These are phyloP conservation scores for Sarcophaga bullata DNA, from an alignment of 1,140 invertebrate species.

Conservation along the genomic window DNA sequence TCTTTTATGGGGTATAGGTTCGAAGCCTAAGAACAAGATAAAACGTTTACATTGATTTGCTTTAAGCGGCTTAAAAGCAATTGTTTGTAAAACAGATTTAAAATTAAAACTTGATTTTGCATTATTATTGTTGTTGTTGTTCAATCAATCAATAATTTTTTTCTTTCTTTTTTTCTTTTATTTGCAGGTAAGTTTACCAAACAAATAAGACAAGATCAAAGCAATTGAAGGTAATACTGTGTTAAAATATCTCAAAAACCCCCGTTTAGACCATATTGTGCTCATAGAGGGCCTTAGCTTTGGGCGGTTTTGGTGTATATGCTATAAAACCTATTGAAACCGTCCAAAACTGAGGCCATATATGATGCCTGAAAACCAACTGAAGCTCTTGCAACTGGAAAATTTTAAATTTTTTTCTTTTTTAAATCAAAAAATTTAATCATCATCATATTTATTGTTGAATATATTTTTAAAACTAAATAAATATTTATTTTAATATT, in stretches of 20 bases:
- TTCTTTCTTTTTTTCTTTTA: neutral
- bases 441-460: neutral
- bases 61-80: neutral
- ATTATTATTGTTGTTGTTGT: too few species aligned
- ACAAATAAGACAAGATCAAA: neutral
- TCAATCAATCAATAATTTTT: too few species aligned
- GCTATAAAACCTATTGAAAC: constrained; percentile 61
- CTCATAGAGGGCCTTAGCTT: constrained; percentile 61
- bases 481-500: neutral
- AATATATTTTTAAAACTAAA: neutral
- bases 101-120: neutral
- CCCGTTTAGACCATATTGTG: neutral
- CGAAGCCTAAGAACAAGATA: too few species aligned
- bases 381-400: neutral
- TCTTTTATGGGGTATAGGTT: too few species aligned
- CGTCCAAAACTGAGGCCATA: constrained; percentile 65
- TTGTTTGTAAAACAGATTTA: constrained; percentile 1
- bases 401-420: neutral
- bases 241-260: neutral
- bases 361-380: constrained; percentile 48
- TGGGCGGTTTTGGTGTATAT: constrained; percentile 65
- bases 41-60: constrained; percentile 11
- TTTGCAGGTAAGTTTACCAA: neutral
- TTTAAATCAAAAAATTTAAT: constrained; percentile 2
- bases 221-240: neutral